Evolutionary conservation across 2,113 vertebrate species (phyloP), one percentile per base, ranked within the genome.

Genomic region (Glaucomys volans): DNA sequence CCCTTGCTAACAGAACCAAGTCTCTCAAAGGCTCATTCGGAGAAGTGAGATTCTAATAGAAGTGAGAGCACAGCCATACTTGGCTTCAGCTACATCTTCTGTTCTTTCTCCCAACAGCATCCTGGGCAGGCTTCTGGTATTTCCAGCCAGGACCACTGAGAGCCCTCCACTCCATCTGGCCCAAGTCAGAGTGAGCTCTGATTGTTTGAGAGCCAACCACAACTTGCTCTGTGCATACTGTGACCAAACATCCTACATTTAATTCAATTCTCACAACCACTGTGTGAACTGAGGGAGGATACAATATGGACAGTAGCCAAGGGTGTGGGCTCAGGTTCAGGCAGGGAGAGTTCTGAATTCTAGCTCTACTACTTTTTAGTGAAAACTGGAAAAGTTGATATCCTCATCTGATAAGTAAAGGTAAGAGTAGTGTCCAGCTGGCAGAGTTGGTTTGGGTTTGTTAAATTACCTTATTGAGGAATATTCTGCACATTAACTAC

Each of bases 1-100:
- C 67, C 87, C 44, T 93, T 44, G 32, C 57, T 88, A 74, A 89
- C 40, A 82, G 59, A 94, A 69, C 8, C 9, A 62, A 90, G 69
- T 13, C 2, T 52, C 74, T 66, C 82, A 66, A 37, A 54, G 35
- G 71, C 52, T 92, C 92, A 54, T 93, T 94, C 81, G 87, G 79
- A 97, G 28, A 88, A 75, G 52, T 47, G 52, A 79, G 96, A 94
- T 62, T 76, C 40, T 42, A 87, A 77, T n/a, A 92, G n/a, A 28
- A 40, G 40, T 28, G 69, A 89, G 75, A 77, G 20, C 28, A 50
- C 50, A 87, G 47, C 32, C 52, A 12, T 37, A 30, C n/a, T 59
- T 72, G 92, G 30, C 83, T 93, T 94, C 18, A 85, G 79, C 62
- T 62, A 4, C 18, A 66, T 50, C 47, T 66, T 52, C 80, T 88